These are phyloP conservation scores for Poecilia velifera DNA, from an alignment of 2,797 vertebrate genomes.

Conservation along the genomic window DNA sequence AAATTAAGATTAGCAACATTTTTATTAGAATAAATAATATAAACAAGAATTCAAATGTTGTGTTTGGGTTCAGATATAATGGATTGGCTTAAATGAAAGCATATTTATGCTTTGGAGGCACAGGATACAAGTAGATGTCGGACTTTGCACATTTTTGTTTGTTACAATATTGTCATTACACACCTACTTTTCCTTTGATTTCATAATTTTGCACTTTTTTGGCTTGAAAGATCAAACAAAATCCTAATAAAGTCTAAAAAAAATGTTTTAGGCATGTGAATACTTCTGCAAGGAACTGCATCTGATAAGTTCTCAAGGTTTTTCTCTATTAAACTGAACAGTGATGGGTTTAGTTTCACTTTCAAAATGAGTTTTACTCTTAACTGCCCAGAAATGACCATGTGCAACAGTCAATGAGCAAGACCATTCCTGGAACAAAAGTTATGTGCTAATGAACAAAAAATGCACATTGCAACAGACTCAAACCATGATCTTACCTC, in stretches of 20 bases:
- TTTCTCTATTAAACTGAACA: slow-evolving; percentile 20
- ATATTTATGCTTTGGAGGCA: neutral
- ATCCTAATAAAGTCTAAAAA: neutral
- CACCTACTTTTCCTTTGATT: neutral
- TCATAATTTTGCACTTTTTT: neutral
- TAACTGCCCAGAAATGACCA: slow-evolving; percentile 48
- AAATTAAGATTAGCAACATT: neutral
- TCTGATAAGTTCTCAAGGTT: neutral
- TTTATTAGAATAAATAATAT: neutral
- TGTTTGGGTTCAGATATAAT: neutral
- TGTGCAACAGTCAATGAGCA: neutral
- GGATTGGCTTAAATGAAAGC: neutral
- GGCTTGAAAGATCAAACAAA: neutral
- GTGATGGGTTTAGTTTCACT: slow-evolving; percentile 36
- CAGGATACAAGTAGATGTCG: neutral
- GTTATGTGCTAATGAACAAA: neutral
- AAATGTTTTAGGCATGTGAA: neutral
- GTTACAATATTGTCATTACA: neutral
- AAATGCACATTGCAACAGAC: neutral
- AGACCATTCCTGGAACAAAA: slow-evolving; percentile 16
- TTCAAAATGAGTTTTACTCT: slow-evolving; percentile 17
- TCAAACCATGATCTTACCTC: slow-evolving; percentile 74
- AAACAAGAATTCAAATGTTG: neutral
- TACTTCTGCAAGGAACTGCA: neutral
- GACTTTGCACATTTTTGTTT: neutral